phyloP scores from a whole-genome alignment of 2,113 vertebrate species.

The Glaucomys volans region DNA sequence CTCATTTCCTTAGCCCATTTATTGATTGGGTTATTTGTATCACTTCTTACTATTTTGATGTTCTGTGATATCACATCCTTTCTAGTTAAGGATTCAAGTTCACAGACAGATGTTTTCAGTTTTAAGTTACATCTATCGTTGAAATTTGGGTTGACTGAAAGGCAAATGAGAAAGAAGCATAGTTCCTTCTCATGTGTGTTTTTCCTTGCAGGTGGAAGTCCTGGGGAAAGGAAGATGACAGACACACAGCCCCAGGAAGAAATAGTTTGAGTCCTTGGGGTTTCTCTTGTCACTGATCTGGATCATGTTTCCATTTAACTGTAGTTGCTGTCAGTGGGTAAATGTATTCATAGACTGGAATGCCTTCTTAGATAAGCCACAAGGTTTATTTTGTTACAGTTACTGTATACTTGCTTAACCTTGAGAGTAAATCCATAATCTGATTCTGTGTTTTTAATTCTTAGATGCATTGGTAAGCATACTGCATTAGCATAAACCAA shows the following conservation, averaged over 20 bases:
- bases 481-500: not conserved
- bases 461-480: not conserved
- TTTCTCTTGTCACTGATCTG: not conserved
- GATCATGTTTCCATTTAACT: not conserved
- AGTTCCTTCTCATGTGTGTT: not conserved
- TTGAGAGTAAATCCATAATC: not conserved
- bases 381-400: not conserved
- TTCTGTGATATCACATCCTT: not conserved
- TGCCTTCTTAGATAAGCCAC: not conserved
- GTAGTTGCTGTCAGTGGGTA: not conserved
- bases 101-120: not conserved
- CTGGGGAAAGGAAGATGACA: not conserved
- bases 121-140: not conserved
- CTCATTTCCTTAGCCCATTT: too few relatives aligned
- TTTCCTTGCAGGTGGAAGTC: not conserved
- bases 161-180: not conserved
- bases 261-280: not conserved
- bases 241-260: not conserved
- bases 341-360: not conserved
- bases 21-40: too few relatives aligned
- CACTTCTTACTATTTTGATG: not conserved
- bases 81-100: constrained; percentile 19
- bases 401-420: not conserved
- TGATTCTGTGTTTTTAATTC: constrained; percentile 15
- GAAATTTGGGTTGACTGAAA: not conserved